Conservation (phyloP, 2,797 vertebrate species). For the Mus spretus region DNA sequence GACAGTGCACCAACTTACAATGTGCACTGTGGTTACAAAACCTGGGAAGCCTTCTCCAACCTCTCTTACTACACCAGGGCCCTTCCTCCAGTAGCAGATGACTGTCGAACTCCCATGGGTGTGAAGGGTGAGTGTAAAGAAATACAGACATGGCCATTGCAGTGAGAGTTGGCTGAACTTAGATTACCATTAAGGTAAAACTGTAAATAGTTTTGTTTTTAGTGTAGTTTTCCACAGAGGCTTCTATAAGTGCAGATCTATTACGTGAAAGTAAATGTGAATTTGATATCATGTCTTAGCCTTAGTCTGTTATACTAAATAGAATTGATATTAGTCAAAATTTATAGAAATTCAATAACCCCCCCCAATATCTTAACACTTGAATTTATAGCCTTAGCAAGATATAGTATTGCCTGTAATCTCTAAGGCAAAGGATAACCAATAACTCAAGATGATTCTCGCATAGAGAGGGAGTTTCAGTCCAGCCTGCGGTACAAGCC, state of each 20-base stretch:
- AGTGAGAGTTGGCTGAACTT: neutral
- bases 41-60: conserved; percentile 98
- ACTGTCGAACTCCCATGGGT: conserved; percentile 98
- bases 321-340: conserved; percentile 18
- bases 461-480: neutral
- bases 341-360: conserved; percentile 11
- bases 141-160: neutral
- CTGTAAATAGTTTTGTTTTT: neutral
- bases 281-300: conserved; percentile 2
- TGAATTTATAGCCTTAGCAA: neutral
- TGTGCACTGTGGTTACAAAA: conserved; percentile 94
- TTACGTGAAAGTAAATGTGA: conserved; percentile 37
- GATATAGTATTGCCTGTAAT: neutral
- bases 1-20: conserved; percentile 98
- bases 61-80: conserved; percentile 96
- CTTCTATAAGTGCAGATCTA: neutral
- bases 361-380: neutral
- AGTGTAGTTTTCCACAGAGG: neutral
- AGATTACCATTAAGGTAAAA: neutral
- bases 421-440: neutral
- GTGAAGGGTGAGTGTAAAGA: conserved; percentile 92
- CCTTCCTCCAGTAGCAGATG: conserved; percentile 94
- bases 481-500: neutral
- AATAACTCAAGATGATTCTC: neutral
- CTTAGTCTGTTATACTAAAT: neutral